Evolutionary conservation across 2,888 invertebrate genomes (phyloP).

Genomic region (Chaetogeoica ovagalla): DNA sequence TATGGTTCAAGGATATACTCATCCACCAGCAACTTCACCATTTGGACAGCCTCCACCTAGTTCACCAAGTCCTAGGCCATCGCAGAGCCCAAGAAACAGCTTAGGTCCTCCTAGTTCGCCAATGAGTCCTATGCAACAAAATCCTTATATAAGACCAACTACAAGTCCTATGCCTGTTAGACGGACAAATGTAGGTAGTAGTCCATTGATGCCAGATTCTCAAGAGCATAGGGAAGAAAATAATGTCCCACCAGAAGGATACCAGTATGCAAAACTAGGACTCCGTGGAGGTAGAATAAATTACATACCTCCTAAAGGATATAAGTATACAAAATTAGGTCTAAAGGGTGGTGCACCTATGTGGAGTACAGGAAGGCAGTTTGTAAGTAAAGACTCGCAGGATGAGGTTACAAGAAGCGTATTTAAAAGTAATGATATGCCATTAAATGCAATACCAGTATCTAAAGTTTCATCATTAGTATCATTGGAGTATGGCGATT

Average conservation of each 20-base stretch:
- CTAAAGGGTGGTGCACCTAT: conserved; percentile 59
- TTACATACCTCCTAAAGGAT: conserved; percentile 65
- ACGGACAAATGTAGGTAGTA: conserved; percentile 61
- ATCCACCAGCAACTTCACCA: conserved; percentile 50
- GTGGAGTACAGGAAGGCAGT: conserved; percentile 57
- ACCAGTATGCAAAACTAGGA: conserved; percentile 43
- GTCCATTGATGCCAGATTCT: conserved; percentile 64
- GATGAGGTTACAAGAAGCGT: conserved; percentile 54
- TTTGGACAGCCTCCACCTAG: conserved; percentile 50
- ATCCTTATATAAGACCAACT: conserved; percentile 58
- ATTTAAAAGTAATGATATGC: conserved; percentile 55
- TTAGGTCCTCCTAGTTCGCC: conserved; percentile 54
- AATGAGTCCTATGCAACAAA: conserved; percentile 56
- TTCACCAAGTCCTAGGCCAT: conserved; percentile 47
- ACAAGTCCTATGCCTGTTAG: conserved; percentile 59
- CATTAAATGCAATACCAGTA: conserved; percentile 53
- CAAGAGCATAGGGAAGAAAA: conserved; percentile 54
- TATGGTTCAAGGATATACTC: conserved; percentile 54
- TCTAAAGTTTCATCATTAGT: conserved; percentile 64
- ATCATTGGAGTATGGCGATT: conserved; percentile 66
- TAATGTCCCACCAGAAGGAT: conserved; percentile 55
- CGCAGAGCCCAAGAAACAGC: conserved; percentile 52
- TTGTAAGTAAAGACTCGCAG: conserved; percentile 54
- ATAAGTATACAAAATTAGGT: conserved; percentile 67
- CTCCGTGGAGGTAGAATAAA: conserved; percentile 62